phyloP scores from a whole-genome alignment of 2,113 vertebrate species.

The Nestor notabilis region DNA sequence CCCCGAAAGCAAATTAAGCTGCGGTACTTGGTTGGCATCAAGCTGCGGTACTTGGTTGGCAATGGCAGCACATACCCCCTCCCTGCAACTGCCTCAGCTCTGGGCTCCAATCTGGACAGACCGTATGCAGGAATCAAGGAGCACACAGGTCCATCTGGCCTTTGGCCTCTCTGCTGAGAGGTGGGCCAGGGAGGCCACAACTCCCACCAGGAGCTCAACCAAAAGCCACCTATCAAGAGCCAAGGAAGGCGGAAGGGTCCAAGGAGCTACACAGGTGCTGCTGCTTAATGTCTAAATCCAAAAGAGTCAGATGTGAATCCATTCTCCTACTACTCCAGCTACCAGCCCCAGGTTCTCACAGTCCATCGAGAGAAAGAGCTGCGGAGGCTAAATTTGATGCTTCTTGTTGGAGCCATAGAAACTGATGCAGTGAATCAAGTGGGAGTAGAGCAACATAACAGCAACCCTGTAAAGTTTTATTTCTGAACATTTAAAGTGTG shows the following conservation, averaged over 20 bases:
- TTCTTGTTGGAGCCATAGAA: neutral
- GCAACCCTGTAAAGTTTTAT: constrained; percentile 3
- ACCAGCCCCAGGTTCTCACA: neutral
- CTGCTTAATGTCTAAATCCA: neutral
- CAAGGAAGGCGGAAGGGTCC: neutral
- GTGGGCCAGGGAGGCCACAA: neutral
- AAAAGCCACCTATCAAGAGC: neutral
- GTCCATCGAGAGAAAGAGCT: neutral
- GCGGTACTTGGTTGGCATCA: neutral
- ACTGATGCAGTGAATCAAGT: constrained; percentile 4
- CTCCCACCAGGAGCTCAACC: neutral
- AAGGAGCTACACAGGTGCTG: neutral
- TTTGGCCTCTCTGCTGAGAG: neutral
- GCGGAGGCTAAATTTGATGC: neutral
- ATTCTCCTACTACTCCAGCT: neutral
- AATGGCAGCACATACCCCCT: accelerated
- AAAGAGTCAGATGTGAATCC: neutral
- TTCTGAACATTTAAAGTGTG: neutral
- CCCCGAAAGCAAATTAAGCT: neutral
- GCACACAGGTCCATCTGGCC: neutral
- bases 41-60: neutral
- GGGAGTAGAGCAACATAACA: neutral
- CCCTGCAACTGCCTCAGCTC: neutral
- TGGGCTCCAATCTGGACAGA: neutral
- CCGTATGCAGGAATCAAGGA: accelerated